These are phyloP conservation scores for Mormyrus hasselquistii DNA, from an alignment of 2,797 vertebrate species.

Conservation along the genomic window DNA sequence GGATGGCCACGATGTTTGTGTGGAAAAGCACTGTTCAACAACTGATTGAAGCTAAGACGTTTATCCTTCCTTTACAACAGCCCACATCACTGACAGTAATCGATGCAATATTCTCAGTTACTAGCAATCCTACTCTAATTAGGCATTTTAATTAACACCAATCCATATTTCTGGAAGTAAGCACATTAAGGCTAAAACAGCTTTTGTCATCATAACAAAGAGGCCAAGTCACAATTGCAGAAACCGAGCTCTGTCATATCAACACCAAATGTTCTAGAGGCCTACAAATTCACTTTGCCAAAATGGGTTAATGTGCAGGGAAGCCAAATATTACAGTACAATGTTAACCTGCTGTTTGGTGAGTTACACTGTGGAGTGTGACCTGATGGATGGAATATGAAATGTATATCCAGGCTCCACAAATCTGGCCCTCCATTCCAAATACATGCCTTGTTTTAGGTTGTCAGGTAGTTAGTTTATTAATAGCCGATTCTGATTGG, in stretches of 20 bases:
- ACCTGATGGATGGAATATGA: not conserved
- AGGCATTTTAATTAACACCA: not conserved
- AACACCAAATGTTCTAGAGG: not conserved
- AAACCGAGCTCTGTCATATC: not conserved
- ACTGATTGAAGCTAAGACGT: not conserved
- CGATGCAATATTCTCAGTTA: not conserved
- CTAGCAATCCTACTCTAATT: not conserved
- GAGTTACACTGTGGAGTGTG: not conserved
- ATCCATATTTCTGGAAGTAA: not conserved
- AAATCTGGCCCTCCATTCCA: not conserved
- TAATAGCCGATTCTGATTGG: not conserved
- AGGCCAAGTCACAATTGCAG: not conserved
- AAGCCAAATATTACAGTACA: not conserved
- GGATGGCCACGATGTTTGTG: not conserved
- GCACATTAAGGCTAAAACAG: not conserved
- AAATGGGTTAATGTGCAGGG: not conserved
- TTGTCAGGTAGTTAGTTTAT: not conserved
- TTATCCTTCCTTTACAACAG: not conserved
- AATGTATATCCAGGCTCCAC: not conserved
- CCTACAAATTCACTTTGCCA: not conserved
- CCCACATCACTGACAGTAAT: not conserved
- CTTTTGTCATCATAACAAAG: not conserved
- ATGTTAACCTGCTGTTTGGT: not conserved
- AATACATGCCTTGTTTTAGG: not conserved
- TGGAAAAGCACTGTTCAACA: not conserved